These are phyloP conservation scores for Onchidella celtica DNA, from an alignment of 2,888 invertebrate genomes.

Conservation along the genomic window DNA sequence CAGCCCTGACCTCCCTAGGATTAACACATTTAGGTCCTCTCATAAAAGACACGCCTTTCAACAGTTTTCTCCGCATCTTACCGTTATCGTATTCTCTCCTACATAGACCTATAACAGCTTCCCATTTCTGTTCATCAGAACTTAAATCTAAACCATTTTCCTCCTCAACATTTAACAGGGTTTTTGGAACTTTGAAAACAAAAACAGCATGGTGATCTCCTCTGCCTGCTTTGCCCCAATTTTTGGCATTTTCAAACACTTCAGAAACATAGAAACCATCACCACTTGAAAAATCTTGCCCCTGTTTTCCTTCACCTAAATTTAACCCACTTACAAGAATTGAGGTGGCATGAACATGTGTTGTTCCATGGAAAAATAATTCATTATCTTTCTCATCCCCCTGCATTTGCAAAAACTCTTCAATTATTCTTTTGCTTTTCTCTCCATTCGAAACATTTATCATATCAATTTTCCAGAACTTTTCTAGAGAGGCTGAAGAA, in stretches of 20 bases:
- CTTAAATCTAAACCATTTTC: not conserved
- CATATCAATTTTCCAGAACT: not conserved
- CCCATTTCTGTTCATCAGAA: not conserved
- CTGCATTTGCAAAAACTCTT: not conserved
- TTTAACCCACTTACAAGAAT: not conserved
- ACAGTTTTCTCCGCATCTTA: not conserved
- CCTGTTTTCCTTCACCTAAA: not conserved
- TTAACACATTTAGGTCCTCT: slow-evolving; percentile 6
- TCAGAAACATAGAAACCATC: not conserved
- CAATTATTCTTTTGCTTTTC: not conserved
- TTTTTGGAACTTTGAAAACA: not conserved
- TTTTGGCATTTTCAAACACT: not conserved
- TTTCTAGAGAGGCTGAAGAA: not conserved
- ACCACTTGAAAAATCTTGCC: not conserved
- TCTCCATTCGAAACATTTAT: not conserved
- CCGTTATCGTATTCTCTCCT: not conserved
- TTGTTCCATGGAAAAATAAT: not conserved
- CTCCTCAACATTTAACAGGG: not conserved
- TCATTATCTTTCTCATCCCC: not conserved
- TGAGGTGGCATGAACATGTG: not conserved
- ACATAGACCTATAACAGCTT: not conserved
- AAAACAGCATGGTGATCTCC: not conserved
- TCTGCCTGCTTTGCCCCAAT: not conserved
- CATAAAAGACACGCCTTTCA: not conserved
- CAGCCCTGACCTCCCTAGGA: not conserved